These are phyloP conservation scores for Notarius lentiginosus DNA, from an alignment of 2,113 vertebrate species.

Conservation along the genomic window DNA sequence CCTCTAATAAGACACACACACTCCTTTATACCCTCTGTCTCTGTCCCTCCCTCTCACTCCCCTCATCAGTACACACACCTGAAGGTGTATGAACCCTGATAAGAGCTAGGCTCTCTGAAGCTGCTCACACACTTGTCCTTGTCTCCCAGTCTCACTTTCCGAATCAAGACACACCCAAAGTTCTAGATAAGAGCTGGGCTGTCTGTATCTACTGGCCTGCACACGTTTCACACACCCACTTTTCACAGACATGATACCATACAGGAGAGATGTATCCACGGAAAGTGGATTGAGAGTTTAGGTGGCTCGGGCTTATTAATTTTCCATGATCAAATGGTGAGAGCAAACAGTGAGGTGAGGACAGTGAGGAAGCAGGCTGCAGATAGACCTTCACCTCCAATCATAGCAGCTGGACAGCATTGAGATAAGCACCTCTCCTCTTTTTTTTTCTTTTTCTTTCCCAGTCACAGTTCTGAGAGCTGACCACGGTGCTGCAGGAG, in stretches of 20 bases:
- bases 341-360: constrained; percentile 64
- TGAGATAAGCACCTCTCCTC: constrained; percentile 8
- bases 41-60: constrained; percentile 2
- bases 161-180: constrained; percentile 21
- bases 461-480: not conserved
- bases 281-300: constrained; percentile 7
- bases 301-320: constrained; percentile 59
- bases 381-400: constrained; percentile 43
- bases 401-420: constrained; percentile 20
- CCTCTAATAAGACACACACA: not conserved
- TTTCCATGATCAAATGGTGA: constrained; percentile 65
- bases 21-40: not conserved
- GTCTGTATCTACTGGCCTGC: constrained; percentile 13
- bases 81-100: constrained; percentile 19
- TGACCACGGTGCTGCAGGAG: not conserved
- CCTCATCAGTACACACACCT: constrained; percentile 26
- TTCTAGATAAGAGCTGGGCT: constrained; percentile 17
- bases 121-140: not conserved
- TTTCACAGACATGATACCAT: not conserved
- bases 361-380: constrained; percentile 15
- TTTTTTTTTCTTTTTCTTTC: not conserved
- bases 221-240: constrained; percentile 23
- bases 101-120: not conserved
- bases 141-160: constrained; percentile 8
- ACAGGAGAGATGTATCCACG: constrained; percentile 19